These are phyloP conservation scores for Centropus unirufus DNA, from an alignment of 2,113 vertebrate species.

Conservation along the genomic window DNA sequence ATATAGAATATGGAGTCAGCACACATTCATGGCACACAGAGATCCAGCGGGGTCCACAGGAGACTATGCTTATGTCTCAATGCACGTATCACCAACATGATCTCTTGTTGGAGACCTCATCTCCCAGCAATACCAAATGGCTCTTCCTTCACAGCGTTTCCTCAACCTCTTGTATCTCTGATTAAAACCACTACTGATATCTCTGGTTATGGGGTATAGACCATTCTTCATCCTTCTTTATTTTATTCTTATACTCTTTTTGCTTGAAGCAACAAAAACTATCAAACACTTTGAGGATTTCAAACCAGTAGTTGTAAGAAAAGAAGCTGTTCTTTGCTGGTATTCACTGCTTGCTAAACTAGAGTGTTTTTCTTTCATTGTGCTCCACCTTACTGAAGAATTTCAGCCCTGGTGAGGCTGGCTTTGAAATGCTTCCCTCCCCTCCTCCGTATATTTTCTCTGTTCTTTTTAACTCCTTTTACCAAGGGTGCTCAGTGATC, in stretches of 20 bases:
- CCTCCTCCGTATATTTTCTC: neutral
- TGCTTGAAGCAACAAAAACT: neutral
- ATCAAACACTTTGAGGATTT: neutral
- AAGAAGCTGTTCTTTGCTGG: neutral
- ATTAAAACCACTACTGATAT: neutral
- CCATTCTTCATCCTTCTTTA: neutral
- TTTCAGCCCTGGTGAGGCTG: neutral
- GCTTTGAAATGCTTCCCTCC: neutral
- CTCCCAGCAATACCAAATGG: neutral
- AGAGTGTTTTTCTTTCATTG: neutral
- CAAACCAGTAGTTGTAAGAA: neutral
- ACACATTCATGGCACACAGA: rapidly evolving
- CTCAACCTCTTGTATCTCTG: neutral
- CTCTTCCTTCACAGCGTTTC: neutral
- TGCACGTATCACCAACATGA: rapidly evolving
- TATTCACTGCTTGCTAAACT: neutral
- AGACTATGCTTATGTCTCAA: rapidly evolving
- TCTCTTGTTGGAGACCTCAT: neutral
- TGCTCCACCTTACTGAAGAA: neutral
- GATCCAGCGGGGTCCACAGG: neutral
- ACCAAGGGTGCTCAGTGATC: neutral
- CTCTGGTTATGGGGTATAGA: neutral
- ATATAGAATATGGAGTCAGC: neutral
- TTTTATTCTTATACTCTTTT: neutral
- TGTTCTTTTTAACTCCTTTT: neutral